Conservation (phyloP, 2,797 vertebrate species). For the Acanthopagrus latus region DNA sequence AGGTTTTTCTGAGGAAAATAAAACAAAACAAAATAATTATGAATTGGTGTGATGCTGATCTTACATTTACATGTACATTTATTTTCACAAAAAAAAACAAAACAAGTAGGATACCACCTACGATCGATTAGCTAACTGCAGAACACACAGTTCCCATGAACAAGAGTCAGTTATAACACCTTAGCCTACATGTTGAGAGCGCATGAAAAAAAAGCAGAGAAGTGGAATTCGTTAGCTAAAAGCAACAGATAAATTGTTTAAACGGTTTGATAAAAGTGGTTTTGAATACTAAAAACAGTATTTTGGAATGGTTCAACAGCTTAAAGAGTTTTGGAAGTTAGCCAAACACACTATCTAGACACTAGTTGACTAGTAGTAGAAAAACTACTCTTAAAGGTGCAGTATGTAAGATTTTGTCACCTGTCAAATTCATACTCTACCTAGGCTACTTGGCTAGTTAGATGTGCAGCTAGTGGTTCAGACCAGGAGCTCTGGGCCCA, state of each 20-base stretch:
- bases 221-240: not conserved
- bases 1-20: not conserved
- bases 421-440: no score
- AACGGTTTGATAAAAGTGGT: not conserved
- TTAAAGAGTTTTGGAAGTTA: no score
- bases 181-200: not conserved
- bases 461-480: no score
- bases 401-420: no score
- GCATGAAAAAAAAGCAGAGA: not conserved
- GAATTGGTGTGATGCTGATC: not conserved
- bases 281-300: no score
- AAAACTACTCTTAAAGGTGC: no score
- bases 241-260: not conserved
- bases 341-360: no score
- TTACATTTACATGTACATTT: not conserved
- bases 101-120: not conserved
- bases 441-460: no score
- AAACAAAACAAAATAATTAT: not conserved
- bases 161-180: conserved; percentile 4
- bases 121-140: not conserved
- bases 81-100: not conserved
- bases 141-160: not conserved
- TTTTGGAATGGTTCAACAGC: no score
- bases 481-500: no score
- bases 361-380: no score